A percentile compares a stretch with the other conserved stretches of the same genome.
Evolutionary conservation across 2,888 invertebrate species (phyloP).

Genomic region (Magallana nippona): DNA sequence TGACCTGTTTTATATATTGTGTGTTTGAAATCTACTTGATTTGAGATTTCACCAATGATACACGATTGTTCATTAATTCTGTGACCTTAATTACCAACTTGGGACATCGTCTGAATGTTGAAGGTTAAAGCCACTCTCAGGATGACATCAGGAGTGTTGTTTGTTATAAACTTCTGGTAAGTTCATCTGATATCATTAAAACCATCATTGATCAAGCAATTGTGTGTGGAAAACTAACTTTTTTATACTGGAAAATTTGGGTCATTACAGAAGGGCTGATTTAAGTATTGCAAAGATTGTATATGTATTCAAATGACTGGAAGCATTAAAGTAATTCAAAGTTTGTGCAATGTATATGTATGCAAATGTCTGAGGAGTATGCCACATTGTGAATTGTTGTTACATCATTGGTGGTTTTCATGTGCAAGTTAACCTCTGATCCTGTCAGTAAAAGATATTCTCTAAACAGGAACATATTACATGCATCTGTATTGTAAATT

Average conservation of each 20-base stretch:
- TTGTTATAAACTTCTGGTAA: constrained; percentile 72
- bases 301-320: too few species aligned
- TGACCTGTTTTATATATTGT: neutral
- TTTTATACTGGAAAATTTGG: too few species aligned
- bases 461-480: neutral
- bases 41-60: neutral
- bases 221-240: too few species aligned
- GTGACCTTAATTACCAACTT: constrained; percentile 22
- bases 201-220: neutral
- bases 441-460: too few species aligned
- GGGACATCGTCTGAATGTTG: constrained; percentile 37
- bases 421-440: too few species aligned
- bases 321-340: too few species aligned
- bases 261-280: too few species aligned
- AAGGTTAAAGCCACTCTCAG: constrained; percentile 47
- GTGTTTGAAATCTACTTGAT: neutral
- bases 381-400: too few species aligned
- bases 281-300: too few species aligned
- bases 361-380: too few species aligned
- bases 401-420: too few species aligned
- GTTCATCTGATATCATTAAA: constrained; percentile 37
- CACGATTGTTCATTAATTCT: constrained; percentile 1
- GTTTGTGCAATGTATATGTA: too few species aligned
- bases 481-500: neutral
- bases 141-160: constrained; percentile 70